Percentiles rank a stretch among this genome's conserved stretches.
phyloP scores from a whole-genome alignment of 2,797 vertebrate genomes.

The Orestias chungarensis region DNA sequence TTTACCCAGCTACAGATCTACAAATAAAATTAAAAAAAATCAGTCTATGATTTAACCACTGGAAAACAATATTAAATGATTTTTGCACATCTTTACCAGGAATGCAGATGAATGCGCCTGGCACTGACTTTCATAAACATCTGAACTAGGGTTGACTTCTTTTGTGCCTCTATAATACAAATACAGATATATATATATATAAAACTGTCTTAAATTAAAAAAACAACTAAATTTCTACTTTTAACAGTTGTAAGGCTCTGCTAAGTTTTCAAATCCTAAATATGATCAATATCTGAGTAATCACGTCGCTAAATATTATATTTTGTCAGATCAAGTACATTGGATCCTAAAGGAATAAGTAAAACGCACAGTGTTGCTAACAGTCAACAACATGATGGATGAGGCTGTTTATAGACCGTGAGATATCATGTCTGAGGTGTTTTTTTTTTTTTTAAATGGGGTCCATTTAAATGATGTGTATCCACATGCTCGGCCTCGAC shows the following conservation, averaged over 20 bases:
- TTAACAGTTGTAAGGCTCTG: conserved; percentile 50
- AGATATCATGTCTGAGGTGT: conserved; percentile 45
- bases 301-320: conserved; percentile 66
- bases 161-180: conserved; percentile 50
- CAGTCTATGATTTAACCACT: neutral
- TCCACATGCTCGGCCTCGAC: conserved; percentile 62
- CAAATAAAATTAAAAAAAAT: too few species aligned
- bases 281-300: conserved; percentile 44
- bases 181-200: conserved; percentile 51
- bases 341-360: conserved; percentile 67
- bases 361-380: conserved; percentile 66
- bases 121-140: conserved; percentile 29
- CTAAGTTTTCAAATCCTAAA: conserved; percentile 52
- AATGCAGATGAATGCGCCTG: neutral
- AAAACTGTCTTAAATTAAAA: conserved; percentile 42
- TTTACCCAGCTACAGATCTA: too few species aligned
- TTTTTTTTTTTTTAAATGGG: conserved; percentile 7
- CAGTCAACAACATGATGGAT: conserved; percentile 62
- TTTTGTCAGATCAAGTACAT: conserved; percentile 61
- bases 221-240: conserved; percentile 55
- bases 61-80: neutral
- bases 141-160: conserved; percentile 37
- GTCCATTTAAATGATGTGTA: conserved; percentile 13
- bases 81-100: conserved; percentile 2
- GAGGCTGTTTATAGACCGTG: conserved; percentile 38